Base-by-base conservation (phyloP, 2,888 invertebrate genomes). In the Lobophora halterata region DNA sequence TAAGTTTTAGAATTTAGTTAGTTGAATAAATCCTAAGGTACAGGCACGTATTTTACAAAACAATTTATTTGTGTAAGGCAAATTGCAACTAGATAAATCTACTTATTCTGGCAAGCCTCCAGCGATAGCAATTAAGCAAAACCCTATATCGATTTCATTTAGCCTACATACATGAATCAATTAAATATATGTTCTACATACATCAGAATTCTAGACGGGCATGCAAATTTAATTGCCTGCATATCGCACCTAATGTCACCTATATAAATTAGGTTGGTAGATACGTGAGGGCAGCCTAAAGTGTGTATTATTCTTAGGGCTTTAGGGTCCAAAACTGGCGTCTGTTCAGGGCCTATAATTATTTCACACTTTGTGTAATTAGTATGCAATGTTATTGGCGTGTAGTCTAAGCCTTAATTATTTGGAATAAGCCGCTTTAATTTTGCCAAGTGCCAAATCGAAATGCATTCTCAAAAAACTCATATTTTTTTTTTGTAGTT, bases 261-360 rank as follows among this genome's bases (percentile, higher is more conserved):
- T 55, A 50, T 58, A 66, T 70, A 65, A 59, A 63, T 70, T 64
- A 59, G 6, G 8, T 39, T 0, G n/a, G n/a, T n/a, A n/a, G n/a
- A n/a, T n/a, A n/a, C n/a, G n/a, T n/a, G n/a, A n/a, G n/a, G n/a
- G n/a, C n/a, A n/a, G n/a, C n/a, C n/a, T 32, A n/a, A 35, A 32
- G 17, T 39, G 30, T 28, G 25, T 17, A 33, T 46, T 65, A 64
- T 49, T 33, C 1, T 14, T 0, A 13, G 1, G 0, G 5, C 0
- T 0, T 26, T 61, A 66, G 14, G 36, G 61, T 13, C 30, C 24
- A 58, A 31, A 49, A 42, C 55, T 26, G 20, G 24, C 3, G 9
- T 25, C 17, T 7, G 21, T 7, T 27, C 29, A 29, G 41, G 33
- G 16, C 7, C 7, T 39, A 41, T 41, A 49, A 53, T 56, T 57